Conservation (phyloP, 2,113 vertebrate genomes). For the Pollimyrus isidori region DNA sequence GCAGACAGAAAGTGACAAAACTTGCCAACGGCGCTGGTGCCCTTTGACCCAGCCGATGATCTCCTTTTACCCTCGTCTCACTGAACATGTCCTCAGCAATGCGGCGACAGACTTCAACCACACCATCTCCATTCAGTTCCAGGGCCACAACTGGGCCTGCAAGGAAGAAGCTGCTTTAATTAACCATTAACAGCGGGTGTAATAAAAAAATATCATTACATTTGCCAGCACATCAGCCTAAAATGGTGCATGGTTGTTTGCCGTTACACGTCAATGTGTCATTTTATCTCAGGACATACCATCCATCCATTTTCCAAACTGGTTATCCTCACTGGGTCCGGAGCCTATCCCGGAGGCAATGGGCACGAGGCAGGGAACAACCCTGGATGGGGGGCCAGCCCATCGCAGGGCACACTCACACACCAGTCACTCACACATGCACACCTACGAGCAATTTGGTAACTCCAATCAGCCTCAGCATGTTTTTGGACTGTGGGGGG, state of each 20-base stretch:
- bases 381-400: too few relatives aligned
- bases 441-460: too few relatives aligned
- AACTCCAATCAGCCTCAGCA: too few relatives aligned
- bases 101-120: conserved; percentile 72
- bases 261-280: neutral
- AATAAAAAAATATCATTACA: neutral
- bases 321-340: too few relatives aligned
- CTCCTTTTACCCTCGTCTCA: conserved; percentile 71
- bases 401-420: too few relatives aligned
- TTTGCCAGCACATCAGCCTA: neutral
- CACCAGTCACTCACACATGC: too few relatives aligned
- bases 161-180: neutral
- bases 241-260: neutral
- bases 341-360: too few relatives aligned
- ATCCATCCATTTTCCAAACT: too few relatives aligned
- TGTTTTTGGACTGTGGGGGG: too few relatives aligned
- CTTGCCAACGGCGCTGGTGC: neutral
- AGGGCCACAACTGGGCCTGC: conserved; percentile 85
- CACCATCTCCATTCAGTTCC: conserved; percentile 84
- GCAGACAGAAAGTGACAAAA: neutral
- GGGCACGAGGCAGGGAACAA: too few relatives aligned
- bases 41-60: neutral
- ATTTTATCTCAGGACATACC: conserved; percentile 49
- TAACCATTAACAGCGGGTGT: neutral
- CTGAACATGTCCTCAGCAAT: conserved; percentile 71